These are phyloP conservation scores for Frankliniella fusca DNA, from an alignment of 2,888 invertebrate species.

Conservation along the genomic window DNA sequence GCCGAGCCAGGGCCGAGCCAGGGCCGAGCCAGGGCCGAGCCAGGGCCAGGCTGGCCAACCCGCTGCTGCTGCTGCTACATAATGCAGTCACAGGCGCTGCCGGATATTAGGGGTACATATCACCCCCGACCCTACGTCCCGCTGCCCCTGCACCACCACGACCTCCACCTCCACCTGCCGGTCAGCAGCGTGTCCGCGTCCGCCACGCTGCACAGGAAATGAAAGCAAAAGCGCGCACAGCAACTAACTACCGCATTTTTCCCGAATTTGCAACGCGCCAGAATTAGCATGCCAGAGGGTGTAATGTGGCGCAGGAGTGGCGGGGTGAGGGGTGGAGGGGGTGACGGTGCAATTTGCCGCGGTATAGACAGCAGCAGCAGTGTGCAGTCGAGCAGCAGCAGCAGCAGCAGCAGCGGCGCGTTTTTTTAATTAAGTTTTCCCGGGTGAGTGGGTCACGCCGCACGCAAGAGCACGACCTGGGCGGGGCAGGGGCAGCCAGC, in stretches of 20 bases:
- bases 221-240: not conserved
- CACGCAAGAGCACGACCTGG: not conserved
- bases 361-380: not conserved
- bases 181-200: no score
- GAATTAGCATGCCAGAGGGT: no score
- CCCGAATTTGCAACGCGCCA: no score
- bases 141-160: no score
- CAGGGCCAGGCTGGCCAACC: no score
- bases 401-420: not conserved
- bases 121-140: not conserved
- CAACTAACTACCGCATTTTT: no score
- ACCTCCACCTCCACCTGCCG: no score
- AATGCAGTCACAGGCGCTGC: not conserved
- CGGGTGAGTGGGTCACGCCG: not conserved
- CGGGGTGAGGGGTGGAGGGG: not conserved
- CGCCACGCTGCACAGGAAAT: not conserved
- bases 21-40: no score
- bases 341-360: not conserved
- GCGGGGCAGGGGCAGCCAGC: not conserved
- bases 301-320: not conserved
- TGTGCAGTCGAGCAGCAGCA: no score
- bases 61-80: not conserved
- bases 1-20: no score
- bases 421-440: not conserved
- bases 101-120: not conserved